These are phyloP conservation scores for Drepana falcataria DNA, from an alignment of 2,888 invertebrate species.

Conservation along the genomic window DNA sequence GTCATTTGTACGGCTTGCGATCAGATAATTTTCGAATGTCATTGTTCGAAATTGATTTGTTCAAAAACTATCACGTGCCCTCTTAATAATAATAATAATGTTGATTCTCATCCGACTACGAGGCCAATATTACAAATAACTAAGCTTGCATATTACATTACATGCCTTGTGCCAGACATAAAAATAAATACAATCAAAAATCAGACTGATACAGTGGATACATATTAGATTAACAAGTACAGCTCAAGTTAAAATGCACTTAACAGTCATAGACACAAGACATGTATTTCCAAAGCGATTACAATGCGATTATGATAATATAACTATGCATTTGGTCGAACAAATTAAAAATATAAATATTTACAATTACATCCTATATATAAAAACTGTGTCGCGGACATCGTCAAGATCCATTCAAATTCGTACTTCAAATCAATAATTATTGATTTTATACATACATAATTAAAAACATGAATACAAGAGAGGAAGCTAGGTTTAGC, in stretches of 20 bases:
- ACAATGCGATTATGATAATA: conserved; percentile 12
- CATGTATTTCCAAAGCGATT: conserved; percentile 13
- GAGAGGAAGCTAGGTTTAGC: no score
- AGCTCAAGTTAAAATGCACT: not conserved
- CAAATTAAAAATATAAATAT: conserved; percentile 34
- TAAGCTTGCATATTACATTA: not conserved
- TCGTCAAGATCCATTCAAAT: not conserved
- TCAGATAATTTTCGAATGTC: not conserved
- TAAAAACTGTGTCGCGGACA: not conserved
- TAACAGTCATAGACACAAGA: conserved; percentile 3
- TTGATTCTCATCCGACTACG: no score
- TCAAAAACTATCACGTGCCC: no score
- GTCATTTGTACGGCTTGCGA: not conserved
- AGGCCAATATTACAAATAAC: no score
- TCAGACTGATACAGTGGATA: conserved; percentile 4
- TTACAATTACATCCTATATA: conserved; percentile 28
- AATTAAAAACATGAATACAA: no score
- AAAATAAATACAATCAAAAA: no score
- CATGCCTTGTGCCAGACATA: not conserved
- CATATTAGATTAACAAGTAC: conserved; percentile 2
- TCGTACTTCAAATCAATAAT: not conserved
- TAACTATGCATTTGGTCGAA: conserved; percentile 54
- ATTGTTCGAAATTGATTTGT: no score
- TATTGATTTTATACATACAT: no score
- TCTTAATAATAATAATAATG: no score